Conservation (phyloP, 2,113 vertebrate genomes). For the Merops nubicus region DNA sequence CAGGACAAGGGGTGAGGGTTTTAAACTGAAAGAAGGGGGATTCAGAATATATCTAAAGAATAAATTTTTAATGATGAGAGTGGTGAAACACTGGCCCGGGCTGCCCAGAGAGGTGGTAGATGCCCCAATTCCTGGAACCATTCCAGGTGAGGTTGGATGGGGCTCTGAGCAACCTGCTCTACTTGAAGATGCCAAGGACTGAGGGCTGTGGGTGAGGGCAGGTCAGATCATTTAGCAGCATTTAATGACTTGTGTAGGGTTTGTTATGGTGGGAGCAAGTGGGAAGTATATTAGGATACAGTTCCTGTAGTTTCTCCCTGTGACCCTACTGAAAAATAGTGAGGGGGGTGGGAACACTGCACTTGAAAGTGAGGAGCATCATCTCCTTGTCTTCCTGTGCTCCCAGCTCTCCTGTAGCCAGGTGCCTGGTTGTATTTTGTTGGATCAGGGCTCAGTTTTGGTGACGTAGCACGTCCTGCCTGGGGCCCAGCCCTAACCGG, state of each 20-base stretch:
- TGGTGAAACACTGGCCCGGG: no score
- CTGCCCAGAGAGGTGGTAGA: no score
- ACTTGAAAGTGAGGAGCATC: neutral
- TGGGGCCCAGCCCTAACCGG: neutral
- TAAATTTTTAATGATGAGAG: no score
- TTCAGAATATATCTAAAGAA: no score
- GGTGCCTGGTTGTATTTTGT: neutral
- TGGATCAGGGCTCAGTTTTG: neutral
- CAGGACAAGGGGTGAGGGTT: no score
- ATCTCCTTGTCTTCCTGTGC: neutral
- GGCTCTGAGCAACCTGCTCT: neutral
- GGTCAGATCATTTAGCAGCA: neutral
- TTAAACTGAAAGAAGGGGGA: no score
- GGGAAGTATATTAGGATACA: no score
- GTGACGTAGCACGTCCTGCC: neutral
- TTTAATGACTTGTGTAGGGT: neutral
- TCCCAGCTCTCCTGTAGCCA: neutral
- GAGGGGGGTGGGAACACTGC: neutral
- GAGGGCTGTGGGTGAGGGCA: neutral
- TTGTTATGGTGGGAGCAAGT: neutral
- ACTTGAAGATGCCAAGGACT: fast-evolving
- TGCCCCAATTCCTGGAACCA: no score
- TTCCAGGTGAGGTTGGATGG: neutral
- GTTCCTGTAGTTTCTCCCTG: neutral
- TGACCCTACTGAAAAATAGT: fast-evolving